Conservation (phyloP, 2,888 invertebrate species). For the Acanthopleura granulata region DNA sequence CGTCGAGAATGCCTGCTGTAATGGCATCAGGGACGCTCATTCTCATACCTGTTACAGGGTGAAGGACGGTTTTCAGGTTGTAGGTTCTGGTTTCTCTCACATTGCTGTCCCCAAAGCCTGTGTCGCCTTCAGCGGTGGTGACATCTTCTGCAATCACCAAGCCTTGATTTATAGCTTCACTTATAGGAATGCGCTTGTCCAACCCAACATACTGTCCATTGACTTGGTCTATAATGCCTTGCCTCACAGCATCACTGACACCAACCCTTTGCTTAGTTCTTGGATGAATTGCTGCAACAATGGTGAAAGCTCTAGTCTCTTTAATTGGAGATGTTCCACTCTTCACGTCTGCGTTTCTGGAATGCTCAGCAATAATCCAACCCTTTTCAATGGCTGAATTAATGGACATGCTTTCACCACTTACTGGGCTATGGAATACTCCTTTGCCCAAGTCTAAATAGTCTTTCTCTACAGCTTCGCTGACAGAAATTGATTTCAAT, state of each 20-base stretch:
- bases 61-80: slow-evolving; percentile 74
- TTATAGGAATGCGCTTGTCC: slow-evolving; percentile 80
- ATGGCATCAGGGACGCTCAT: slow-evolving; percentile 92
- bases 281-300: slow-evolving; percentile 86
- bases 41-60: slow-evolving; percentile 76
- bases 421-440: slow-evolving; percentile 77
- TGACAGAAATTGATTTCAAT: slow-evolving; percentile 66
- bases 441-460: slow-evolving; percentile 82
- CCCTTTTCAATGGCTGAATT: slow-evolving; percentile 84
- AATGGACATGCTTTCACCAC: slow-evolving; percentile 83
- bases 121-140: slow-evolving; percentile 90
- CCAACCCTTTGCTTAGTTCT: slow-evolving; percentile 88
- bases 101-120: slow-evolving; percentile 86
- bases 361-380: slow-evolving; percentile 83
- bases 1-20: slow-evolving; percentile 89
- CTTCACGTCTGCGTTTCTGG: slow-evolving; percentile 84
- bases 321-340: slow-evolving; percentile 74
- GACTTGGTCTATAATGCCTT: slow-evolving; percentile 78
- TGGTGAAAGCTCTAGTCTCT: slow-evolving; percentile 83
- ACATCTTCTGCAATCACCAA: slow-evolving; percentile 81
- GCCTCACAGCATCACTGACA: slow-evolving; percentile 76
- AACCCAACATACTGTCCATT: slow-evolving; percentile 73
- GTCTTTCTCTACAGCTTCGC: slow-evolving; percentile 85
- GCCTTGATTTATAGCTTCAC: slow-evolving; percentile 85
- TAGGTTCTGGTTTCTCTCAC: slow-evolving; percentile 58